These are phyloP conservation scores for Pholis gunnellus DNA, from an alignment of 2,113 vertebrate species.

Conservation along the genomic window DNA sequence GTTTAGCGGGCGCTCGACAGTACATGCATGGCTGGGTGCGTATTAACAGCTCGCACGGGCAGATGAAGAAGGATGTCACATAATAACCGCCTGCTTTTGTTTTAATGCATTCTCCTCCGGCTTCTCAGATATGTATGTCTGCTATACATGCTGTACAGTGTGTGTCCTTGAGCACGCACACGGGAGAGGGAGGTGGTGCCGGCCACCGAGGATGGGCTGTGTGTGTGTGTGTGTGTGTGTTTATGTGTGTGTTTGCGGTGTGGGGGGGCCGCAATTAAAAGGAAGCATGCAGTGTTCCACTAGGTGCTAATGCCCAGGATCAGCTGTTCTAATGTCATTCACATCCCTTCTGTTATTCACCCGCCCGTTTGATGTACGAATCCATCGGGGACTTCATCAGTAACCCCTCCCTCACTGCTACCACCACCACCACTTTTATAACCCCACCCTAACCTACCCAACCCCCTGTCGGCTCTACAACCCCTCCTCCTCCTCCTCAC, in stretches of 20 bases:
- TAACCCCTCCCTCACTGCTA: conserved; percentile 40
- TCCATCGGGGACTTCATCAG: conserved; percentile 73
- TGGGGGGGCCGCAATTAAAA: conserved; percentile 74
- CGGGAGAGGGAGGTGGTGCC: conserved; percentile 19
- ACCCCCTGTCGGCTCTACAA: conserved; percentile 68
- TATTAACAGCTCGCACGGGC: conserved; percentile 48
- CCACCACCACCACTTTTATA: conserved; percentile 57
- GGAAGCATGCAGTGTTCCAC: conserved; percentile 68
- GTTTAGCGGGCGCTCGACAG: conserved; percentile 35
- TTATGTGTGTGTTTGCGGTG: conserved; percentile 27
- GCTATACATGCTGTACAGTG: conserved; percentile 33
- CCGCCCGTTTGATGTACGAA: conserved; percentile 82
- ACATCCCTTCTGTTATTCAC: conserved; percentile 85
- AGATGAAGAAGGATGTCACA: conserved; percentile 44
- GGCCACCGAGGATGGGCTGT: conserved; percentile 15
- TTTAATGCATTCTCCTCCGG: conserved; percentile 12
- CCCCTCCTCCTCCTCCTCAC: conserved; percentile 64
- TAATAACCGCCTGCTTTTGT: conserved; percentile 23
- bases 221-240: conserved; percentile 34
- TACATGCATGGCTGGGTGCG: conserved; percentile 39
- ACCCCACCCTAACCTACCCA: conserved; percentile 70
- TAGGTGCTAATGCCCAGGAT: conserved; percentile 88
- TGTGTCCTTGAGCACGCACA: conserved; percentile 58
- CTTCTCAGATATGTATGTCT: conserved; percentile 18
- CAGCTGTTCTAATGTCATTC: conserved; percentile 88